A percentile compares a stretch with the other conserved stretches of the same genome.
These are phyloP conservation scores for Hippocampus kuda DNA, from an alignment of 2,797 vertebrate genomes.

Conservation along the genomic window DNA sequence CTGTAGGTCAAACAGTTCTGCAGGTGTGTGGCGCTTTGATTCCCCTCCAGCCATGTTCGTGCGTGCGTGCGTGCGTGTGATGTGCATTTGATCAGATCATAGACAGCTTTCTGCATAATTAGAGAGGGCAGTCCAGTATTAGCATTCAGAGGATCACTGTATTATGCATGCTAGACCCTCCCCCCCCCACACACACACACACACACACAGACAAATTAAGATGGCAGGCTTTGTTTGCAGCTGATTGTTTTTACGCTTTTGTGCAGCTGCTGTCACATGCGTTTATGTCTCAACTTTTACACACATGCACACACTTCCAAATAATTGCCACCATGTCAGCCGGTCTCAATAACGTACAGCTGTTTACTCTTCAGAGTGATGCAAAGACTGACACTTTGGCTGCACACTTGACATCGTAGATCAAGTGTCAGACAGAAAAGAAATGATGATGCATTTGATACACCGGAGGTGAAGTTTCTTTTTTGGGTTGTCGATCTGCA, in stretches of 20 bases:
- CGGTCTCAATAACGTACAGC: not conserved
- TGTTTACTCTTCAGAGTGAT: not conserved
- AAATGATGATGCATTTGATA: not conserved
- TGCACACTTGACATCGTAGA: not conserved
- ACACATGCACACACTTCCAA: constrained; percentile 5
- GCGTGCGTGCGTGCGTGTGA: constrained; percentile 19
- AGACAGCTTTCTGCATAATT: constrained; percentile 54
- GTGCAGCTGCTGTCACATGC: constrained; percentile 11
- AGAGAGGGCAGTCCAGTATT: constrained; percentile 45
- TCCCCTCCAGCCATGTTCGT: constrained; percentile 49
- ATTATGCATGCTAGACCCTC: constrained; percentile 41
- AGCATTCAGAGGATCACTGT: constrained; percentile 41
- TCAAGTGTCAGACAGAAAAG: not conserved
- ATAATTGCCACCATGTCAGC: constrained; percentile 1
- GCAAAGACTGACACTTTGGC: not conserved
- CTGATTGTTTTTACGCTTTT: constrained; percentile 4
- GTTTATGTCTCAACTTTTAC: not conserved
- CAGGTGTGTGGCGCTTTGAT: constrained; percentile 61
- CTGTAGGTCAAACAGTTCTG: constrained; percentile 50
- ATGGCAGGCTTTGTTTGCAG: constrained; percentile 10
- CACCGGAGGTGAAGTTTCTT: not conserved
- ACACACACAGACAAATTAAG: constrained; percentile 17
- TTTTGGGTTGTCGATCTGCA: not conserved
- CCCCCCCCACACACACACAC: constrained; percentile 3
- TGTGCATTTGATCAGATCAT: constrained; percentile 48